Evolutionary conservation across 1,140 invertebrate genomes (phyloP), one percentile per base, ranked within the genome.

Genomic region (Galleria mellonella): DNA sequence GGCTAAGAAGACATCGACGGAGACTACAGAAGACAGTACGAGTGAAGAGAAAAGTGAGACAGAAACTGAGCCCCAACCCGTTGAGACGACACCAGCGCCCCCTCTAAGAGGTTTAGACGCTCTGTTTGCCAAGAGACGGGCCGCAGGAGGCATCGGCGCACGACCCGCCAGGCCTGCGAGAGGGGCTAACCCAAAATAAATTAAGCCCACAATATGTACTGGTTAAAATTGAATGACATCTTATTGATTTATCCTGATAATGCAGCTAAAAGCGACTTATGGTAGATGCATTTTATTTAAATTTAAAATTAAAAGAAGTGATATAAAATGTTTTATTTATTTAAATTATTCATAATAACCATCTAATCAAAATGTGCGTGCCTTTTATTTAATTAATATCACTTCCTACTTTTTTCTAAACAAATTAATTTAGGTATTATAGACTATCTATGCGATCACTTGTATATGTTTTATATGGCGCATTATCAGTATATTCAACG

Each of bases 101-200:
- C 76, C 72, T 1, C 59, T 81, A 11, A 53, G 79, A 1, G 76
- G 79, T 0, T 65, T 83, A 0, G 73, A 83, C 43, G 79, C 76
- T 1, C 60, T 83, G 23, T 69, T 78, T 6, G 79, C 79, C 0
- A 51, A 72, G 11, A 46, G 78, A 15, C 71, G 78, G 23, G 68
- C 70, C 2, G 78, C 78, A 12, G 75, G 72, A 27, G 55, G 54
- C 35, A 58, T 73, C 33, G 75, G 70, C 36, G 60, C 44, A 8
- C 50, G 75, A 1, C 75, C 69, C 7, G 69, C 52, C 5, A 51
- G 74, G 11, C 75, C 73, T 17, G 68, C 55, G 1, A 50, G 75
- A 15, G 61, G 71, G 12, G 60, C 63, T n/a, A 23, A 23, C 44
- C 51, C 33, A 54, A 68, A 55, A 62, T 68, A 65, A 33, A 13